phyloP scores from a whole-genome alignment of 2,888 invertebrate genomes.

The Trisateles emortualis region DNA sequence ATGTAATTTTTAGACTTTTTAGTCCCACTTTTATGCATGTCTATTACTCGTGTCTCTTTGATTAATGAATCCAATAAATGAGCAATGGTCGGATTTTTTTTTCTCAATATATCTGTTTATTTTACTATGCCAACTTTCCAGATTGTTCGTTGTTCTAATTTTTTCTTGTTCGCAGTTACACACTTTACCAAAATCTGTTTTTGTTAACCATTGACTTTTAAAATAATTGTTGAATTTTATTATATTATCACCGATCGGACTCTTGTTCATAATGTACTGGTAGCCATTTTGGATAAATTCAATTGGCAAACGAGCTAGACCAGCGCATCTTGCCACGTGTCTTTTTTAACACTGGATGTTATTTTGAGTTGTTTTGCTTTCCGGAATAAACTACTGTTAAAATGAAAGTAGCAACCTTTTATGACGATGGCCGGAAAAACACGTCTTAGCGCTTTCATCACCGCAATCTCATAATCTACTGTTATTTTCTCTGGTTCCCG shows the following conservation, averaged over 20 bases:
- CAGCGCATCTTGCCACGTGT: conserved; percentile 1
- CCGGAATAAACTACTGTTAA: not conserved
- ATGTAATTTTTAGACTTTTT: conserved; percentile 18
- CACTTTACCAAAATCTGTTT: not conserved
- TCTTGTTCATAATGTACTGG: conserved; percentile 1
- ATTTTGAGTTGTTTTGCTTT: conserved; percentile 4
- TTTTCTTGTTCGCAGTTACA: conserved; percentile 10
- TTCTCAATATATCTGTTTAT: conserved; percentile 20
- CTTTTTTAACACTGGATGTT: not conserved
- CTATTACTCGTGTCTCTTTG: conserved; percentile 3
- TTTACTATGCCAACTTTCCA: conserved; percentile 13
- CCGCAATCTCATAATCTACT: conserved; percentile 1
- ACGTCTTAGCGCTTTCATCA: not conserved
- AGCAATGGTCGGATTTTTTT: conserved; percentile 17
- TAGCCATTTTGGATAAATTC: not conserved
- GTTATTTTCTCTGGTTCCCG: conserved; percentile 5
- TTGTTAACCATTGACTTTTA: conserved; percentile 3
- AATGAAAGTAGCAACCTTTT: not conserved
- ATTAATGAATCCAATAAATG: conserved; percentile 17
- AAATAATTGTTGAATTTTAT: conserved; percentile 8
- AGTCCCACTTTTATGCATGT: conserved; percentile 6
- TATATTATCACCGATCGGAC: conserved; percentile 5
- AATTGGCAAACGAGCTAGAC: conserved; percentile 3
- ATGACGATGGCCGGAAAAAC: not conserved
- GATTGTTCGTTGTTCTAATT: conserved; percentile 15